Percentiles rank a stretch among this genome's conserved stretches.
phyloP scores from a whole-genome alignment of 2,113 vertebrate species.

The Oryzias celebensis region DNA sequence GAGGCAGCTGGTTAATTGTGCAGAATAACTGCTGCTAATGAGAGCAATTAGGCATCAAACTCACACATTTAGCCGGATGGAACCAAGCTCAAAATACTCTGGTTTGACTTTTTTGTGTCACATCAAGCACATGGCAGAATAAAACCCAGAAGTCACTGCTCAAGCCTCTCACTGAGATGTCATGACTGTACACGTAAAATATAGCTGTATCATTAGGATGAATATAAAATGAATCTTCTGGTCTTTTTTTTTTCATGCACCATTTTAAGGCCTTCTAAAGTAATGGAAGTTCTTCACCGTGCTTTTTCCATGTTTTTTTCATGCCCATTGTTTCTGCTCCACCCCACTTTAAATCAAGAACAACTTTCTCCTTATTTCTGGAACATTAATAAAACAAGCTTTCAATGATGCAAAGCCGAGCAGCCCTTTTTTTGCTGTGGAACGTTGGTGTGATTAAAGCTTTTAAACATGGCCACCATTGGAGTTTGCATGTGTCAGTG shows the following conservation, averaged over 20 bases:
- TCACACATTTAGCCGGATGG: conserved; percentile 48
- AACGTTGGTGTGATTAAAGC: conserved; percentile 76
- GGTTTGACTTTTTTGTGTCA: conserved; percentile 50
- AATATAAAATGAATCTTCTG: conserved; percentile 7
- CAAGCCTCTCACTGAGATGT: neutral
- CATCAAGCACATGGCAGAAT: conserved; percentile 28
- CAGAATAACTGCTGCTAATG: conserved; percentile 72
- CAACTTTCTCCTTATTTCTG: too few species aligned
- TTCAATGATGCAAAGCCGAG: conserved; percentile 69
- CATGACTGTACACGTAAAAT: neutral
- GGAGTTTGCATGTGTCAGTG: conserved; percentile 70
- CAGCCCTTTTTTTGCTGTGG: conserved; percentile 37
- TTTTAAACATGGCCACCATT: conserved; percentile 71
- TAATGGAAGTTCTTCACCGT: conserved; percentile 55
- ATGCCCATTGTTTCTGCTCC: conserved; percentile 77
- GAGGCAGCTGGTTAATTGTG: conserved; percentile 71
- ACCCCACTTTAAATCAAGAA: conserved; percentile 73
- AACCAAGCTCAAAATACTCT: conserved; percentile 22
- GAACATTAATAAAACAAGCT: conserved; percentile 81
- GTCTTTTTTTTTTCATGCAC: conserved; percentile 15
- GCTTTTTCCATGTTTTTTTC: conserved; percentile 71
- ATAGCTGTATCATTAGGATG: neutral
- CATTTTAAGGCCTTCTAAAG: conserved; percentile 40
- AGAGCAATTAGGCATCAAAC: conserved; percentile 72
- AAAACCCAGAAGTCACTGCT: conserved; percentile 8